Evolutionary conservation across 1,140 invertebrate genomes (phyloP), one percentile per base, ranked within the genome.

Genomic region (Druon quercuslanigerum): DNA sequence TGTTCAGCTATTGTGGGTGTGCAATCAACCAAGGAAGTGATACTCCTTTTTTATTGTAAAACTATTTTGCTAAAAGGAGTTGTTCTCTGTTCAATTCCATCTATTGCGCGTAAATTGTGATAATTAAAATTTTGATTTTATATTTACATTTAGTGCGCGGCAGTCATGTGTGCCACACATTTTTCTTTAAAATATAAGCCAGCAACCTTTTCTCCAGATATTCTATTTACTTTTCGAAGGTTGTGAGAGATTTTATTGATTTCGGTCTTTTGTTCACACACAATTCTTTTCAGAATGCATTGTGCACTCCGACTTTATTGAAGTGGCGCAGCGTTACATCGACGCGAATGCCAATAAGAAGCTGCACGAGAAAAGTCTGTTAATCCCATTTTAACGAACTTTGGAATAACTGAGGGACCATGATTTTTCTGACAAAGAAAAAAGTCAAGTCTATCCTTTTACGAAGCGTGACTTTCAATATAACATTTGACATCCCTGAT

Each of bases 71-170:
- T 20, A 33, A 33, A 54, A 16, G 52, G 19, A 17, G 7, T 14
- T 17, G 52, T 54, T 33, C 33, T 60, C 57, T 33, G 33, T 8
- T 60, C 19, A 20, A 60, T 60, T 25, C 33, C 13, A 25, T 60
- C 57, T 20, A 20, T 60, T 25, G 25, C 25, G 25, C 19, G 57
- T 60, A 60, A 60, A 60, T 60, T 60, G 57, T 60, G 57, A 60
- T 20, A 20, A 60, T 60, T 60, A 60, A 60, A 60, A n/a, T 60
- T 60, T 12, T 25, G 25, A 66, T 66, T 40, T 25, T 66, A 33
- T 66, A 33, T 66, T 66, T 20, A 66, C 13, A 66, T 66, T 66
- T 66, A 66, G 40, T 66, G 20, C 57, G 5, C 57, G 57, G 20
- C 25, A 66, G 40, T 20, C 57, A 33, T 25, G 20, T 25, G 3